Percentiles rank a stretch among this genome's conserved stretches.
Conservation (phyloP, 2,797 vertebrate species). For the Sternarchorhynchus goeldii region DNA sequence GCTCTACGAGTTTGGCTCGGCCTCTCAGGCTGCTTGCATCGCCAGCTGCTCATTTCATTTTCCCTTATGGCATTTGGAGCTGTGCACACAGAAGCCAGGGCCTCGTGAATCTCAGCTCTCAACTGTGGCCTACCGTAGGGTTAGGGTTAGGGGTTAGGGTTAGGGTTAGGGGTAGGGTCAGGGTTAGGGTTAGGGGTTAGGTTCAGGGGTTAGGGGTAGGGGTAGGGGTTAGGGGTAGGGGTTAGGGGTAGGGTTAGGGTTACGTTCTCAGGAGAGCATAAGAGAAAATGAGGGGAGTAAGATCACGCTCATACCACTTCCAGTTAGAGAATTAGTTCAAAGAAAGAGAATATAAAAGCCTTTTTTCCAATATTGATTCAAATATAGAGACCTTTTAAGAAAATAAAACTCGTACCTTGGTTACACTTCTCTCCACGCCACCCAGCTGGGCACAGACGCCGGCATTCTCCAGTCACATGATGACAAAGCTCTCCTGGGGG, state of each 20-base stretch:
- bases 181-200: too few relatives aligned
- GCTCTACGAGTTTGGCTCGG: constrained; percentile 27
- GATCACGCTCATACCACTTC: not conserved
- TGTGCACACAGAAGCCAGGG: not conserved
- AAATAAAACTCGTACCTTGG: constrained; percentile 68
- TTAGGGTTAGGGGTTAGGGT: too few relatives aligned
- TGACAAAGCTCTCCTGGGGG: constrained; percentile 66
- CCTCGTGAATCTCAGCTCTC: not conserved
- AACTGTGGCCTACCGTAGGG: not conserved
- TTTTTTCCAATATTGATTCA: too few relatives aligned
- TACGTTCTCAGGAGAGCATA: not conserved
- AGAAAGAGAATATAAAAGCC: too few relatives aligned
- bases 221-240: too few relatives aligned
- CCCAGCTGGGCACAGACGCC: constrained; percentile 71
- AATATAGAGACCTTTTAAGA: not conserved
- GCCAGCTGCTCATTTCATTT: constrained; percentile 12
- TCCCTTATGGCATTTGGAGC: constrained; percentile 2
- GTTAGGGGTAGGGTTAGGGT: not conserved
- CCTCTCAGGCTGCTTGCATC: constrained; percentile 1
- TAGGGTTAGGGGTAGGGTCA: too few relatives aligned
- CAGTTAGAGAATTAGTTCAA: not conserved
- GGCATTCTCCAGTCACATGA: constrained; percentile 71
- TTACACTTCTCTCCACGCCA: constrained; percentile 72
- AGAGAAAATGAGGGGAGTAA: not conserved
- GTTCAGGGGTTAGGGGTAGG: too few relatives aligned